Percentiles rank a stretch among this genome's conserved stretches.
These are phyloP conservation scores for Alces alces DNA, from an alignment of 2,113 vertebrate genomes.

Conservation along the genomic window DNA sequence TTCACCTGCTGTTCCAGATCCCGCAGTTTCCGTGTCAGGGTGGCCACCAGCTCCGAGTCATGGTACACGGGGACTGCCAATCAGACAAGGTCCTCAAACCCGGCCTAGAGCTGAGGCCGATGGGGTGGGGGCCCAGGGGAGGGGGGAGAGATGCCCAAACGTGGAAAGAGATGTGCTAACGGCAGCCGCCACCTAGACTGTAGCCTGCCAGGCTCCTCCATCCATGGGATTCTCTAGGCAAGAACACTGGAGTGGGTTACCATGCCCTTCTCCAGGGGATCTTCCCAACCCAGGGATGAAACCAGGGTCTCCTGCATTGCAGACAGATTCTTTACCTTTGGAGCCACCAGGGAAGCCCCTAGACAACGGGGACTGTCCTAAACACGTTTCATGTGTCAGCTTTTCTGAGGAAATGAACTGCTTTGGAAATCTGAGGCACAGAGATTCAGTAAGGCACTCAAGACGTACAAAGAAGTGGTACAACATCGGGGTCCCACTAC, in stretches of 20 bases:
- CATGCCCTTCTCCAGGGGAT: background rate
- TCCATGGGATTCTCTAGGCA: background rate
- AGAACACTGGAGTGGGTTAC: background rate
- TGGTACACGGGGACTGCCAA: conserved; percentile 66
- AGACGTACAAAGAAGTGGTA: background rate
- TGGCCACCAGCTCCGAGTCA: conserved; percentile 79
- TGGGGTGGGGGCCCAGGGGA: background rate
- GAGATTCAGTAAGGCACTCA: background rate
- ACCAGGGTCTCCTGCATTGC: background rate
- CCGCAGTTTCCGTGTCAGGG: conserved; percentile 81
- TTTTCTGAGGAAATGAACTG: background rate
- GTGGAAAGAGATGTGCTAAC: background rate
- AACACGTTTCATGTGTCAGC: background rate
- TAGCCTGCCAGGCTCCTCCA: background rate
- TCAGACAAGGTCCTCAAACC: background rate
- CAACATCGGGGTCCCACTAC: accelerated
- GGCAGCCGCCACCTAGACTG: background rate
- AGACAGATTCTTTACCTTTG: background rate
- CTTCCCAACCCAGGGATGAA: background rate
- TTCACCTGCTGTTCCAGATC: conserved; percentile 83
- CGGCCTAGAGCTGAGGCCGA: background rate
- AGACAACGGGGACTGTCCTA: accelerated
- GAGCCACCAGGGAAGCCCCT: background rate
- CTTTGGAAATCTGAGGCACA: background rate
- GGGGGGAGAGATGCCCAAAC: background rate